These are phyloP conservation scores for Ardeotis arabs DNA, from an alignment of 2,113 vertebrate species.

Conservation along the genomic window DNA sequence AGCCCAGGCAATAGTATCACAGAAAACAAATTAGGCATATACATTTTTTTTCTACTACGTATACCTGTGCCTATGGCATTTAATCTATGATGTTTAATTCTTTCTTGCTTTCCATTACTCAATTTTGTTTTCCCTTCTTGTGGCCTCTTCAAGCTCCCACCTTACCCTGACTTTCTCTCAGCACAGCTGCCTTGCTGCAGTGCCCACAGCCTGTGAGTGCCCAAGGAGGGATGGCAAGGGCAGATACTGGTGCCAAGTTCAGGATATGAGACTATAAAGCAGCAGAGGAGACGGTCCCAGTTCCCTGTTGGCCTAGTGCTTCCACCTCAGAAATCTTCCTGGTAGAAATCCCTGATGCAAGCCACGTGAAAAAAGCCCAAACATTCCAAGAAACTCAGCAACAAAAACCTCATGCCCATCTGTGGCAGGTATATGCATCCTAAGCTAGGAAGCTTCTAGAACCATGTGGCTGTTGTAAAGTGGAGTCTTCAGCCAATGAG, in stretches of 20 bases:
- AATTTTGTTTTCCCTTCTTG: neutral
- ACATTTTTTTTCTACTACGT: neutral
- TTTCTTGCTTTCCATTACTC: neutral
- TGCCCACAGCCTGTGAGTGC: neutral
- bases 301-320: neutral
- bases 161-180: neutral
- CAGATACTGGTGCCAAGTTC: rapidly evolving
- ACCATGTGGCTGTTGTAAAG: no score
- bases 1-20: neutral
- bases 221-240: rapidly evolving
- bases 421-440: no score
- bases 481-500: no score
- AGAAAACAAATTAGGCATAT: neutral
- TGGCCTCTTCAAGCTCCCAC: neutral
- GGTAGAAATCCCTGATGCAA: neutral
- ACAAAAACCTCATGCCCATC: no score
- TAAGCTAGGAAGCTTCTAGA: no score
- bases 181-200: rapidly evolving
- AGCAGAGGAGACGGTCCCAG: rapidly evolving
- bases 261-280: neutral
- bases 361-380: neutral
- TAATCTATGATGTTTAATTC: neutral
- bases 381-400: neutral
- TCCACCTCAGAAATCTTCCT: neutral
- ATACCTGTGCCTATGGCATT: neutral